Conservation (phyloP, 1,140 invertebrate species). For the Drosophila busckii region DNA sequence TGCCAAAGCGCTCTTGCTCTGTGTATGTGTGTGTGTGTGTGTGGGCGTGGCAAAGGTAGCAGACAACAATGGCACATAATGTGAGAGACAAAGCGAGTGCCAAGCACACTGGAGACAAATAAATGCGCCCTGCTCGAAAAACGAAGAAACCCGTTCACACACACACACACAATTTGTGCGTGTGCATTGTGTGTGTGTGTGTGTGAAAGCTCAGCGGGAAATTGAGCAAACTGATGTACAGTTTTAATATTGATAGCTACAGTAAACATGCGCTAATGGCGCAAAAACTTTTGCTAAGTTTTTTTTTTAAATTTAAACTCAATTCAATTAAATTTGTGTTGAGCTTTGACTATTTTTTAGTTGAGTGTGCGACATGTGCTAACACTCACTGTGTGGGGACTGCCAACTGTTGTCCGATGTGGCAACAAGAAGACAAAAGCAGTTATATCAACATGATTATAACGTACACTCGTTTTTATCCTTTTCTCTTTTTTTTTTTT, state of each 20-base stretch:
- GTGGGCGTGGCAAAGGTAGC: too few relatives aligned
- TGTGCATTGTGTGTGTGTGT: slow-evolving; percentile 4
- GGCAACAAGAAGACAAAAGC: background rate
- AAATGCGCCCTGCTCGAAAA: too few relatives aligned
- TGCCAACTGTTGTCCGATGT: slow-evolving; percentile 12
- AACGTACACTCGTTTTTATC: too few relatives aligned
- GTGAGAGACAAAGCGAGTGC: background rate
- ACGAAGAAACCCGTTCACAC: too few relatives aligned
- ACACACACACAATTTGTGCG: slow-evolving; percentile 46
- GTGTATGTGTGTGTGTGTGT: too few relatives aligned
- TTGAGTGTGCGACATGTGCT: too few relatives aligned
- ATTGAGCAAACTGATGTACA: background rate
- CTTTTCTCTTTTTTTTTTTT: too few relatives aligned
- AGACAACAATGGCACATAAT: background rate
- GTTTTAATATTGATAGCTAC: background rate
- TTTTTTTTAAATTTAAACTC: too few relatives aligned
- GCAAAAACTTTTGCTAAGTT: too few relatives aligned
- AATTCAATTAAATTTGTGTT: slow-evolving; percentile 13
- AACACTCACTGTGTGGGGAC: too few relatives aligned
- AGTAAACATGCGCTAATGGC: background rate
- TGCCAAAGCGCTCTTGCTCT: slow-evolving; percentile 44
- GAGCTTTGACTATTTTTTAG: too few relatives aligned
- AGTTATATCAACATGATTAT: slow-evolving; percentile 43
- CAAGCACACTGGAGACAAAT: slow-evolving; percentile 21
- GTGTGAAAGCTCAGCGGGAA: slow-evolving; percentile 1